Evolutionary conservation across 2,797 vertebrate genomes (phyloP).

Genomic region (Podarcis lilfordi): DNA sequence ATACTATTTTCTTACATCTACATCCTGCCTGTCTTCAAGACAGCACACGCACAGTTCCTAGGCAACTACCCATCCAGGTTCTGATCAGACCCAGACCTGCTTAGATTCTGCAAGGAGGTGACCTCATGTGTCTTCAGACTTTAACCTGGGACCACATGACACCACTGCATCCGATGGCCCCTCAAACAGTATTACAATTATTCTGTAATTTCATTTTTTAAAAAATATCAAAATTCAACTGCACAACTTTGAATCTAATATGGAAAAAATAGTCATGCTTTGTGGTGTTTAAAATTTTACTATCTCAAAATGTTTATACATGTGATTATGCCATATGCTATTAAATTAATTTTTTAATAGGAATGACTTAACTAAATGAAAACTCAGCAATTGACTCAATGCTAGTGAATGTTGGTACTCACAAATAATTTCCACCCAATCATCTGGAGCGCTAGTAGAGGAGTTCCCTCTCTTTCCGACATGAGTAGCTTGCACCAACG

Average conservation of each 20-base stretch:
- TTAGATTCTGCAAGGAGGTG: too few relatives aligned
- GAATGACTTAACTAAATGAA: neutral
- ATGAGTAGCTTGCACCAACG: conserved; percentile 80
- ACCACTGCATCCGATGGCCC: neutral
- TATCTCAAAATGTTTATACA: neutral
- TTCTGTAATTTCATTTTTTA: neutral
- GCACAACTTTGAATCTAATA: neutral
- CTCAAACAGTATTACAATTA: too few relatives aligned
- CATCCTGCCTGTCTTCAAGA: too few relatives aligned
- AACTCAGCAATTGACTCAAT: neutral
- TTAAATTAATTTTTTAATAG: neutral
- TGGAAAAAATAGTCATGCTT: neutral
- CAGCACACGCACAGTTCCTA: too few relatives aligned
- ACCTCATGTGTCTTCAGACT: too few relatives aligned
- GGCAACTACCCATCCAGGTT: too few relatives aligned
- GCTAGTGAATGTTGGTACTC: conserved; percentile 68
- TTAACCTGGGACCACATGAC: too few relatives aligned
- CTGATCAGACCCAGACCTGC: too few relatives aligned
- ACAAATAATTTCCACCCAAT: conserved; percentile 91
- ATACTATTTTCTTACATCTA: too few relatives aligned
- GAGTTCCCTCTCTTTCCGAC: conserved; percentile 86
- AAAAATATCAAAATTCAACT: neutral
- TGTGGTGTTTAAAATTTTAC: neutral
- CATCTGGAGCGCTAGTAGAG: conserved; percentile 67
- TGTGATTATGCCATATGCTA: neutral